Percentiles rank a stretch among this genome's conserved stretches.
These are phyloP conservation scores for Eumerus sabulonum DNA, from an alignment of 2,888 invertebrate genomes.

Conservation along the genomic window DNA sequence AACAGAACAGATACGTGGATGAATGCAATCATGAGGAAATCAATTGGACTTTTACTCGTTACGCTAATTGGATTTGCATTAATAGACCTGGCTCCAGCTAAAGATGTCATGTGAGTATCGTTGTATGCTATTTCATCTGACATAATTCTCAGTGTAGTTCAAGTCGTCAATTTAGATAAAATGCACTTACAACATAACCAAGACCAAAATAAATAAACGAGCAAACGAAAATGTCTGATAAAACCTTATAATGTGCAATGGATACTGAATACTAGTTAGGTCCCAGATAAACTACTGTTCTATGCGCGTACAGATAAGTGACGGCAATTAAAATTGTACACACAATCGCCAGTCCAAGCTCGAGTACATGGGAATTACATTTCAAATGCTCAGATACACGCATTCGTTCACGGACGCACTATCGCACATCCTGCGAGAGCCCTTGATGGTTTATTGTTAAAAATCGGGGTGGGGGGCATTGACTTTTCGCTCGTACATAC, in stretches of 20 bases:
- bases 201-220: too few species aligned
- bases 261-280: slow-evolving; percentile 19
- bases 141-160: slow-evolving; percentile 37
- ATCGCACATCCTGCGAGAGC: neutral
- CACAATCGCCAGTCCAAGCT: neutral
- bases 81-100: slow-evolving; percentile 71
- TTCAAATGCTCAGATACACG: slow-evolving; percentile 23
- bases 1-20: slow-evolving; percentile 16
- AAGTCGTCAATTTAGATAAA: slow-evolving; percentile 30
- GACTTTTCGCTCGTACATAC: slow-evolving; percentile 39
- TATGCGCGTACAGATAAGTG: neutral
- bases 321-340: slow-evolving; percentile 36
- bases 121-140: slow-evolving; percentile 24
- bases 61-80: slow-evolving; percentile 73
- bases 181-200: neutral
- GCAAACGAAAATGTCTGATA: slow-evolving; percentile 10
- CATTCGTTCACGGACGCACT: slow-evolving; percentile 9
- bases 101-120: slow-evolving; percentile 74
- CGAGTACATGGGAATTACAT: too few species aligned
- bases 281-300: too few species aligned
- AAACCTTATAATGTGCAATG: slow-evolving; percentile 2
- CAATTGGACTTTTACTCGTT: slow-evolving; percentile 73
- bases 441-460: slow-evolving; percentile 3
- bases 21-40: slow-evolving; percentile 70
- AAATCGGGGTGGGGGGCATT: slow-evolving; percentile 39